Evolutionary conservation across 2,113 vertebrate species (phyloP), one percentile per base, ranked within the genome.

Genomic region (Octodon degus): DNA sequence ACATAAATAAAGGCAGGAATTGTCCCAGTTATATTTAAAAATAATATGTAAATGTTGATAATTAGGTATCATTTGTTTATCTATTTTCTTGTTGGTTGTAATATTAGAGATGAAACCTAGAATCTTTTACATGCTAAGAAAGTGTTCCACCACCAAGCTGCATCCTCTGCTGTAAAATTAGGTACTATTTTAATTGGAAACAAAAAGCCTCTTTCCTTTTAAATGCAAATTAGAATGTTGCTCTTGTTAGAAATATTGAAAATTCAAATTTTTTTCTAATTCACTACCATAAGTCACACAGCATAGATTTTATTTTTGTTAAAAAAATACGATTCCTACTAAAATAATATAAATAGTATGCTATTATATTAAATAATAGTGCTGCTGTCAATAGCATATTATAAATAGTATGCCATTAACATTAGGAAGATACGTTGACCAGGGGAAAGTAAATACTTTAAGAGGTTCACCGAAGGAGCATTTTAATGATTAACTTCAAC

Each of bases 401-500:
- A 63, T 11, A 76, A 76, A 40, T 77, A 47, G 74, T 77, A 47
- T 62, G 37, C 43, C 86, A 9, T 82, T 86, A 76, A 72, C 9
- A 27, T 79, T 68, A 80, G 32, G 14, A 79, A 84, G 40, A 2
- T 37, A 67, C 70, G 91, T 95, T 79, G 50, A 84, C 43, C 24
- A 32, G 13, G 94, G 11, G 30, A 17, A 81, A 95, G 50, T 80
- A 88, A 94, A 91, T 86, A 32, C 72, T 96, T 94, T 47, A 65
- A 85, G 68, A 91, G 32, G 94, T 94, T 97, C 93, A 63, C 11
- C 17, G 93, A 50, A 84, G 87, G 90, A 94, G 2, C 58, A 93
- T 80, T 91, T 97, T 97, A 98, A 97, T 97, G 80, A 95, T 98
- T 96, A 97, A 97, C 92, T 65, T 6, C 16, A 76, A 60, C 63